A percentile compares a stretch with the other conserved stretches of the same genome.
Evolutionary conservation across 2,113 vertebrate genomes (phyloP).

Genomic region (human (Homo sapiens)): DNA sequence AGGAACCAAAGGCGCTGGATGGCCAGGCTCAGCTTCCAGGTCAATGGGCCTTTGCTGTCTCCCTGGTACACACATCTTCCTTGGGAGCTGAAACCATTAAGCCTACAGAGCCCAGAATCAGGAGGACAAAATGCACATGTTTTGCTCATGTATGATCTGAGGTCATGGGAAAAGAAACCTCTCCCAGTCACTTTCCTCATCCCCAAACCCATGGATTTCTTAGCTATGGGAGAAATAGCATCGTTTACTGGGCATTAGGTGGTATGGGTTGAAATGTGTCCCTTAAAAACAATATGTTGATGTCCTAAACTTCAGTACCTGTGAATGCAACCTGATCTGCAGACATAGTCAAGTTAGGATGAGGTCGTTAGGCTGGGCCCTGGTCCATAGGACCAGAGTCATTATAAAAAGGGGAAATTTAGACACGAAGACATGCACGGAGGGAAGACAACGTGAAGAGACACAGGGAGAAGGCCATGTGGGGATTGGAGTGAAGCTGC

Average conservation of each 20-base stretch:
- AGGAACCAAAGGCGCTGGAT: too few relatives aligned
- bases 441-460: neutral
- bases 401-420: neutral
- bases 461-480: too few relatives aligned
- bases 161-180: neutral
- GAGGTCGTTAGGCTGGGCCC: accelerated
- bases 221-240: neutral
- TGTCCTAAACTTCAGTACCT: neutral
- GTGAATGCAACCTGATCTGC: neutral
- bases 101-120: neutral
- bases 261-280: too few relatives aligned
- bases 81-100: neutral
- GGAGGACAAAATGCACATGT: accelerated
- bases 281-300: neutral
- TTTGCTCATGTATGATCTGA: neutral
- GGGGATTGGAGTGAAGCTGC: accelerated
- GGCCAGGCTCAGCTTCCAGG: neutral
- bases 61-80: neutral
- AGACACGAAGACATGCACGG: accelerated
- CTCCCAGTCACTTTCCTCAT: too few relatives aligned
- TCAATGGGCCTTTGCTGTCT: too few relatives aligned
- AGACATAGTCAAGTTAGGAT: neutral
- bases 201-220: neutral
- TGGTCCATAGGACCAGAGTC: accelerated
- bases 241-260: neutral